Percentiles rank a stretch among this genome's conserved stretches.
Conservation (phyloP, 2,888 invertebrate species). For the Acronicta leporina region DNA sequence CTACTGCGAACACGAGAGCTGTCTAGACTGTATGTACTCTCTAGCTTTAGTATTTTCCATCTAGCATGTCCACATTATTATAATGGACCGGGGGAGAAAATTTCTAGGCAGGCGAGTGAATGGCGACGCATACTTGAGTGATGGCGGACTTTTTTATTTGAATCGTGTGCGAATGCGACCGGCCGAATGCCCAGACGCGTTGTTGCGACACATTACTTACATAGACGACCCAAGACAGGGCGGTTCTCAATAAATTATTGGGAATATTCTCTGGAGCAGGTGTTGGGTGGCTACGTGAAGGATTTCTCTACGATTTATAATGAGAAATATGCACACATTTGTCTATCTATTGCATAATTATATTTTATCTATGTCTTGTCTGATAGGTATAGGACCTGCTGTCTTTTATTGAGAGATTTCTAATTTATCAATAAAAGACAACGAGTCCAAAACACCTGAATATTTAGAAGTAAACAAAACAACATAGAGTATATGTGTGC, state of each 20-base stretch:
- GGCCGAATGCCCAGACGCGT: conserved; percentile 66
- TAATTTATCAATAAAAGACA: too few relatives aligned
- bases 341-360: too few relatives aligned
- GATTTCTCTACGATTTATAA: conserved; percentile 33
- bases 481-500: conserved; percentile 22
- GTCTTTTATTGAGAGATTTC: too few relatives aligned
- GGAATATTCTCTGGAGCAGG: conserved; percentile 47
- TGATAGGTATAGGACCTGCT: too few relatives aligned
- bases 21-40: conserved; percentile 40
- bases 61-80: conserved; percentile 70
- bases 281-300: conserved; percentile 44
- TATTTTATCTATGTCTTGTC: neutral
- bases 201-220: conserved; percentile 69
- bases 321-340: conserved; percentile 7
- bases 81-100: conserved; percentile 72
- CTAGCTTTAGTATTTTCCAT: conserved; percentile 41
- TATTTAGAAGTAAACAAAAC: too few relatives aligned
- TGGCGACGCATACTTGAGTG: conserved; percentile 89
- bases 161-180: conserved; percentile 87
- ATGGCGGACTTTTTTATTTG: conserved; percentile 89
- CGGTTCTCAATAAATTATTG: conserved; percentile 55
- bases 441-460: too few relatives aligned
- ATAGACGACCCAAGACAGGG: conserved; percentile 57
- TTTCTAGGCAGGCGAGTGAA: conserved; percentile 86
- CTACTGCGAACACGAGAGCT: conserved; percentile 29